Conservation (phyloP, 2,888 invertebrate genomes). For the Poecilobothrus nobilitatus region DNA sequence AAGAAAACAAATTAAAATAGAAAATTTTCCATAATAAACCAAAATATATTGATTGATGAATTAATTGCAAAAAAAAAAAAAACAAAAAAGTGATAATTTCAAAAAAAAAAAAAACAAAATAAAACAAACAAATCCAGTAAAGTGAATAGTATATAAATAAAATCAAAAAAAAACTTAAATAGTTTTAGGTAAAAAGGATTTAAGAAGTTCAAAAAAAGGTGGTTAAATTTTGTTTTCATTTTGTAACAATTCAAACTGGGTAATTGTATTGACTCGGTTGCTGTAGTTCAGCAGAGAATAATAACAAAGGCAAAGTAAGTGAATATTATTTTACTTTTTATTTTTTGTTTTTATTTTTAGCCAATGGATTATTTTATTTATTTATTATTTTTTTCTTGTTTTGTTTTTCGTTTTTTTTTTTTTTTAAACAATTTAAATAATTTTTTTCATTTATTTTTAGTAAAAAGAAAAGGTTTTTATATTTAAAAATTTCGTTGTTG, state of each 20-base stretch:
- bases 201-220: background rate
- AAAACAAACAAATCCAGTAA: background rate
- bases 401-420: too few relatives aligned
- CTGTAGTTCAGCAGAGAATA: constrained; percentile 45
- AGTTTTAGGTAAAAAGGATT: background rate
- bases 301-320: constrained; percentile 42
- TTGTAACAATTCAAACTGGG: constrained; percentile 47
- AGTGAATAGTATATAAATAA: background rate
- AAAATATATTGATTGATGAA: background rate
- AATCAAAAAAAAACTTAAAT: too few relatives aligned
- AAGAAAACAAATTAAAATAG: too few relatives aligned
- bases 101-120: too few relatives aligned
- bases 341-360: background rate
- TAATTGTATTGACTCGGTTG: constrained; percentile 54
- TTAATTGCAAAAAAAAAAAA: background rate
- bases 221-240: background rate
- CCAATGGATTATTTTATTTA: too few relatives aligned
- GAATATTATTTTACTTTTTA: constrained; percentile 14
- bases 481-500: too few relatives aligned
- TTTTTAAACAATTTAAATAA: too few relatives aligned
- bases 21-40: too few relatives aligned
- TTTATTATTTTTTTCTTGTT: too few relatives aligned
- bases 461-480: too few relatives aligned
- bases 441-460: too few relatives aligned
- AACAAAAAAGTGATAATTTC: background rate